phyloP scores from a whole-genome alignment of 64 coral and sea anemone species.

The Montipora cactus region DNA sequence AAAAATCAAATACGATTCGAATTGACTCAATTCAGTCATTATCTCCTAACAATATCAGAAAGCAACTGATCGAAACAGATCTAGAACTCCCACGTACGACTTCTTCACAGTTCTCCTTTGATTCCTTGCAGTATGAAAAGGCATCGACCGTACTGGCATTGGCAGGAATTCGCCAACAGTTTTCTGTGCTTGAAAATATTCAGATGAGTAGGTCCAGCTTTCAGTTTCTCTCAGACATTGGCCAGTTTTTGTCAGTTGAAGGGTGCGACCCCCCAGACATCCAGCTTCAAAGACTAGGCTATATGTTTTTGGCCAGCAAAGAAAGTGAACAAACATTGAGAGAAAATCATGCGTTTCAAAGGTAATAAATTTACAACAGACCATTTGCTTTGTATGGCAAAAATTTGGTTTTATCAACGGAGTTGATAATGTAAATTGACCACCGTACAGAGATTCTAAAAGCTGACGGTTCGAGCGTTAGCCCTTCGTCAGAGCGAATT shows the following conservation, averaged over 20 bases:
- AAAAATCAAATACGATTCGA: too few species aligned
- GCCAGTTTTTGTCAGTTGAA: conserved; percentile 63
- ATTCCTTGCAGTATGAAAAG: conserved; percentile 70
- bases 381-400: neutral
- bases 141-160: conserved; percentile 81
- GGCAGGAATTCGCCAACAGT: conserved; percentile 86
- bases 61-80: too few species aligned
- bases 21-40: too few species aligned
- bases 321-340: conserved; percentile 57
- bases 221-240: conserved; percentile 74
- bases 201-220: conserved; percentile 81
- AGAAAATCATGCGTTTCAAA: conserved; percentile 80
- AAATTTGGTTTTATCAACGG: too few species aligned
- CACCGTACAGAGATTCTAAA: too few species aligned
- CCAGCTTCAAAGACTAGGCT: conserved; percentile 71
- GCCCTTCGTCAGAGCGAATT: too few species aligned
- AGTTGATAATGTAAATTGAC: too few species aligned
- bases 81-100: too few species aligned
- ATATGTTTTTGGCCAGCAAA: conserved; percentile 79
- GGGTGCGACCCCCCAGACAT: conserved; percentile 73
- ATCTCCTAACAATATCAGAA: too few species aligned
- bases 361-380: conserved; percentile 29
- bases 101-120: neutral
- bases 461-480: too few species aligned
- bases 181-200: conserved; percentile 93